Conservation (phyloP, 2,888 invertebrate species). For the Pseudococcus viburni region DNA sequence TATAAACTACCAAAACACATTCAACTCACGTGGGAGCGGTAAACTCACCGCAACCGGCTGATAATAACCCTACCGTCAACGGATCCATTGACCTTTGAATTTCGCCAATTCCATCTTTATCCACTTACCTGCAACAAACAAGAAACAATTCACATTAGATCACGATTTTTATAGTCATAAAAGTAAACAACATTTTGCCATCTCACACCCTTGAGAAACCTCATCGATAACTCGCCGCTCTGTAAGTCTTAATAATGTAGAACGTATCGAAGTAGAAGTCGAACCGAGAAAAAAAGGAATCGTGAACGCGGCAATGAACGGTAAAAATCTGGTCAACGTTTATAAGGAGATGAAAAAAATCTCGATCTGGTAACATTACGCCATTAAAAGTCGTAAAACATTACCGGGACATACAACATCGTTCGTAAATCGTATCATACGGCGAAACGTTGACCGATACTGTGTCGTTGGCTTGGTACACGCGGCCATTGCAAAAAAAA, state of each 20-base stretch:
- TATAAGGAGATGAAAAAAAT: neutral
- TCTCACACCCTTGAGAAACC: conserved; percentile 54
- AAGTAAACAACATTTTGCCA: conserved; percentile 48
- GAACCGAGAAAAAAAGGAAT: conserved; percentile 17
- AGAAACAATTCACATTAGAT: conserved; percentile 16
- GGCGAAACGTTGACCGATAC: conserved; percentile 9
- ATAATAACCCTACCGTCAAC: neutral
- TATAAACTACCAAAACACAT: neutral
- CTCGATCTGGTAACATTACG: conserved; percentile 30
- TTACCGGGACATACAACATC: neutral
- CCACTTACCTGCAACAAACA: conserved; percentile 51
- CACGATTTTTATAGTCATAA: conserved; percentile 43
- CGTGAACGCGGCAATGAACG: conserved; percentile 34
- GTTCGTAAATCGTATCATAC: neutral
- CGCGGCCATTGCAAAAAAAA: neutral
- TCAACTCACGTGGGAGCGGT: neutral
- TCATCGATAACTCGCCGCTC: neutral
- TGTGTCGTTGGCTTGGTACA: neutral
- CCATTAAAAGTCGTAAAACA: conserved; percentile 24
- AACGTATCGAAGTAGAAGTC: neutral
- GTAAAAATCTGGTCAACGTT: conserved; percentile 32
- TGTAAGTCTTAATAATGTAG: neutral
- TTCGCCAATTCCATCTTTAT: conserved; percentile 37
- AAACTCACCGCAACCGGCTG: neutral
- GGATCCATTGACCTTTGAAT: conserved; percentile 41